These are phyloP conservation scores for Tethya wilhelma DNA, from an alignment of 37 sponge, comb jelly and placozoan genomes.

Conservation along the genomic window DNA sequence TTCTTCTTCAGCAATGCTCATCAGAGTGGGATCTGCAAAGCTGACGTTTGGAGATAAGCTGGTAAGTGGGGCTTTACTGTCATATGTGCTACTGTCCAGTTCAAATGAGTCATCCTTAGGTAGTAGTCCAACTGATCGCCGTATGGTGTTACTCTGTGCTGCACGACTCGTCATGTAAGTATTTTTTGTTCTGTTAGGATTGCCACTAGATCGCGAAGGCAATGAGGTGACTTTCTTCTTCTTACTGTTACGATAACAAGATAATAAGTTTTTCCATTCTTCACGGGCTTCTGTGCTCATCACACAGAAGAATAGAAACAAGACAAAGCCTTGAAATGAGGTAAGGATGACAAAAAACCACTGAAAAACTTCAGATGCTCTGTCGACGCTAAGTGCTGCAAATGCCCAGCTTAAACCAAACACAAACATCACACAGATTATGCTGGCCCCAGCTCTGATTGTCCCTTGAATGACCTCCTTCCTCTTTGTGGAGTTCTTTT, in stretches of 20 bases:
- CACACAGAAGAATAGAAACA: constrained; percentile 70
- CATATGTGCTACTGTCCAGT: constrained; percentile 3
- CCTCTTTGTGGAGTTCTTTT: not conserved
- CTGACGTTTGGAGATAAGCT: not conserved
- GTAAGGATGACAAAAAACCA: constrained; percentile 59
- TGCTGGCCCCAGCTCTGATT: constrained; percentile 25
- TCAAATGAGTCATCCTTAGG: not conserved
- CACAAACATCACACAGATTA: constrained; percentile 43
- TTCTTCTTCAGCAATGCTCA: not conserved
- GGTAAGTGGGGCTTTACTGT: not conserved
- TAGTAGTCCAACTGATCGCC: not conserved
- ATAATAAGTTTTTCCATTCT: constrained; percentile 47
- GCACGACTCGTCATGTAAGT: constrained; percentile 4
- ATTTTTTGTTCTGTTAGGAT: not conserved
- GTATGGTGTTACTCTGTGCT: not conserved
- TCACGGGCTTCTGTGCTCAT: constrained; percentile 40
- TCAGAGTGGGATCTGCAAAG: not conserved
- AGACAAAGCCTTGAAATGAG: constrained; percentile 47
- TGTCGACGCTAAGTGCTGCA: constrained; percentile 48
- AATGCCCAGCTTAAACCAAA: constrained; percentile 68
- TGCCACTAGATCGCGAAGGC: not conserved
- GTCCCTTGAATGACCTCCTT: not conserved
- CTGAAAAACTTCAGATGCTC: constrained; percentile 30
- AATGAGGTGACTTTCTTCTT: not conserved
- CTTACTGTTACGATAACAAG: constrained; percentile 1